These are phyloP conservation scores for Paratilapia polleni DNA, from an alignment of 2,113 vertebrate species.

Conservation along the genomic window DNA sequence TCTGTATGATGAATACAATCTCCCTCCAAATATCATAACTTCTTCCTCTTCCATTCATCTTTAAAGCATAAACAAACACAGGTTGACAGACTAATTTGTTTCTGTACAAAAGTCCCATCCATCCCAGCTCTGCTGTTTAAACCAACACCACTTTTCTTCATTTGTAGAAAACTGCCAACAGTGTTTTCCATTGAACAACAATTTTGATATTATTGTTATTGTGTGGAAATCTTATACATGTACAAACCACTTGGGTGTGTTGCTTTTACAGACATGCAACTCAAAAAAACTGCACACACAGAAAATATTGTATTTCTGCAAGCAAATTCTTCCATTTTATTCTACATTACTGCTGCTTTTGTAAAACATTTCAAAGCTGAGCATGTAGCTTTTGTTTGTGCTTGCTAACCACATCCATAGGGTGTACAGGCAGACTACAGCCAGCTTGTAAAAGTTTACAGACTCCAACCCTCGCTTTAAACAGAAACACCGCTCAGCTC, in stretches of 20 bases:
- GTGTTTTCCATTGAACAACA: constrained; percentile 2
- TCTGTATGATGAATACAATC: constrained; percentile 40
- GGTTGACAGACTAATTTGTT: constrained; percentile 48
- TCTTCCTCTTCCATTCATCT: constrained; percentile 49
- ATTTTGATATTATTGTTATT: constrained; percentile 2
- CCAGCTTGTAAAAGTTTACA: constrained; percentile 56
- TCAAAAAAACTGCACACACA: background rate
- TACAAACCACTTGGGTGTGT: background rate
- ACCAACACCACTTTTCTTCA: background rate
- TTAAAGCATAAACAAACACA: constrained; percentile 61
- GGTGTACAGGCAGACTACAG: constrained; percentile 2
- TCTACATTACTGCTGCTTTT: background rate
- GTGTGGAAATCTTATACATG: background rate
- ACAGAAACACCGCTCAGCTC: constrained; percentile 43
- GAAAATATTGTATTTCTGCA: background rate
- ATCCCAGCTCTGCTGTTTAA: constrained; percentile 27
- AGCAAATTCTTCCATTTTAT: background rate
- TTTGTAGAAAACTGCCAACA: constrained; percentile 4
- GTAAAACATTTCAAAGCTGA: background rate
- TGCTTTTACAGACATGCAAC: background rate
- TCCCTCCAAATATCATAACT: constrained; percentile 44
- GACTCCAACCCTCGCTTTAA: constrained; percentile 39
- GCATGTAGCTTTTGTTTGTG: background rate
- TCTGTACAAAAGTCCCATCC: constrained; percentile 22
- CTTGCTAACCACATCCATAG: constrained; percentile 14